Evolutionary conservation across 2,797 vertebrate genomes (phyloP).

Genomic region (Staurois parvus): DNA sequence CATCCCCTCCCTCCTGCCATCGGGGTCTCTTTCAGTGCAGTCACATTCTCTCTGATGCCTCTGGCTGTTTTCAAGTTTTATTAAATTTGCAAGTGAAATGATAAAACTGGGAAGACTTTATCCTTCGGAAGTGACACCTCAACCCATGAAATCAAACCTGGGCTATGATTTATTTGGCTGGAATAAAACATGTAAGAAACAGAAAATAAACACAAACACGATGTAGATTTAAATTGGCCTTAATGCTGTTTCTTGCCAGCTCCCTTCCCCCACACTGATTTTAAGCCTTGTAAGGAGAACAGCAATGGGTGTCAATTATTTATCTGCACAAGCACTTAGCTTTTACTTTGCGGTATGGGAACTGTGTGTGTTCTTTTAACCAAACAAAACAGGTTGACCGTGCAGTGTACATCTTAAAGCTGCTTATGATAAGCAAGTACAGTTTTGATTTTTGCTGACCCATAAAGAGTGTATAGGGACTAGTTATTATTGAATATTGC

Average conservation of each 20-base stretch:
- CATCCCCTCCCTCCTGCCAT: conserved; percentile 32
- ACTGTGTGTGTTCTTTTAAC: conserved; percentile 1
- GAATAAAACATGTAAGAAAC: conserved; percentile 53
- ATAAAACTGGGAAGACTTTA: conserved; percentile 56
- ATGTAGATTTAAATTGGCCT: conserved; percentile 36
- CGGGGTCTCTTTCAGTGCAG: conserved; percentile 50
- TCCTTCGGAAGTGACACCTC: conserved; percentile 61
- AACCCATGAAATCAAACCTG: conserved; percentile 58
- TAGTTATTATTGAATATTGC: not conserved
- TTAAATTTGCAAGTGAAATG: conserved; percentile 63
- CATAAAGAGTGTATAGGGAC: not conserved
- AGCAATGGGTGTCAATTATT: conserved; percentile 52
- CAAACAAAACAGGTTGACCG: conserved; percentile 13
- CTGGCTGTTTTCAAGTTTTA: conserved; percentile 62
- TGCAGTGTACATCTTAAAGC: not conserved
- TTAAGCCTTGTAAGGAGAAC: conserved; percentile 25
- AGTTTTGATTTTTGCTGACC: not conserved
- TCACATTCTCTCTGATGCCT: conserved; percentile 53
- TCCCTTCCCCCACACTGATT: not conserved
- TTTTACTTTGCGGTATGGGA: conserved; percentile 26
- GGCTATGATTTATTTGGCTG: conserved; percentile 58
- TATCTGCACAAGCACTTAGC: conserved; percentile 51
- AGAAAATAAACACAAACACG: conserved; percentile 42
- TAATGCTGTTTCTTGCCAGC: conserved; percentile 60
- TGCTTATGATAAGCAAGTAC: not conserved